Evolutionary conservation across 2,888 invertebrate genomes (phyloP).

Genomic region (Antheraea yamamai): DNA sequence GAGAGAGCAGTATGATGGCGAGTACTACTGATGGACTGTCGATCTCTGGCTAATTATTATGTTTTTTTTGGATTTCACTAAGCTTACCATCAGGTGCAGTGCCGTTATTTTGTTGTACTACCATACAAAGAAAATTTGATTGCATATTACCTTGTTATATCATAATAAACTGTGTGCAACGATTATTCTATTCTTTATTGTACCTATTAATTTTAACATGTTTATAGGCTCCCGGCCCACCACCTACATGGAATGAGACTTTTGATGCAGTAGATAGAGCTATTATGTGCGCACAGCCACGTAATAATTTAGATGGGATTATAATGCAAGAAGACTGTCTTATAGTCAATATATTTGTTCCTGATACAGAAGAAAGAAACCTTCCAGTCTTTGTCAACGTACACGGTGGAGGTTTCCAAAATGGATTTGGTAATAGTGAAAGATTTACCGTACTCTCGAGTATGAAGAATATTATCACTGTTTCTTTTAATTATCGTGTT

Average conservation of each 20-base stretch:
- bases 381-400: constrained; percentile 43
- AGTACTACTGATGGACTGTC: too few species aligned
- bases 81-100: too few species aligned
- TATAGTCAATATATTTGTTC: constrained; percentile 39
- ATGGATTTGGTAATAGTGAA: constrained; percentile 28
- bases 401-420: constrained; percentile 44
- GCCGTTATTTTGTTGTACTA: too few species aligned
- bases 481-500: constrained; percentile 39
- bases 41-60: too few species aligned
- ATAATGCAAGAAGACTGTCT: constrained; percentile 37
- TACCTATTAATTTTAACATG: background rate
- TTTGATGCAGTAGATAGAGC: constrained; percentile 32
- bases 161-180: too few species aligned
- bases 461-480: constrained; percentile 29
- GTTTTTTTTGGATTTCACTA: too few species aligned
- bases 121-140: too few species aligned
- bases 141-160: too few species aligned
- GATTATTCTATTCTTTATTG: too few species aligned
- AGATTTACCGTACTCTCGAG: constrained; percentile 26
- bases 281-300: constrained; percentile 30
- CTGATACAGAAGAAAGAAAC: constrained; percentile 36
- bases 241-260: constrained; percentile 33
- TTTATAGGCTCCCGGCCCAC: constrained; percentile 32
- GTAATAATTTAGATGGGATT: background rate
- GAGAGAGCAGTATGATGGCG: too few species aligned